phyloP scores from a whole-genome alignment of 2,888 invertebrate genomes.

The Lasius fuliginosus region DNA sequence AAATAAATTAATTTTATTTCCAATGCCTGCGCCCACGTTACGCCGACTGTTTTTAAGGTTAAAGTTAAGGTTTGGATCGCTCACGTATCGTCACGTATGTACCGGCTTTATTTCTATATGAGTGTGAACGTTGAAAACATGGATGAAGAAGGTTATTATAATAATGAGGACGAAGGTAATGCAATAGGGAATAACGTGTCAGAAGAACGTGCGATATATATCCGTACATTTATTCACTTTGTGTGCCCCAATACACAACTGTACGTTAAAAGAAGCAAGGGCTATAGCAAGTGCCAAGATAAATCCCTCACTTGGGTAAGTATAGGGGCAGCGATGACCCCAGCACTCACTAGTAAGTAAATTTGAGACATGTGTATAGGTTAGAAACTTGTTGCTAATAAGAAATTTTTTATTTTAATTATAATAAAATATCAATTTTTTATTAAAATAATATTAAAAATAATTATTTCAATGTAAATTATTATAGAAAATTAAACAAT shows the following conservation, averaged over 20 bases:
- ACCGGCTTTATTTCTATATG: no score
- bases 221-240: not conserved
- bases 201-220: conserved; percentile 7
- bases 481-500: no score
- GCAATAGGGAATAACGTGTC: not conserved
- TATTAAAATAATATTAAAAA: no score
- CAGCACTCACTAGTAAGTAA: conserved; percentile 7
- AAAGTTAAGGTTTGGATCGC: no score
- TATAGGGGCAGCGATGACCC: not conserved
- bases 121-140: not conserved
- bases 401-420: not conserved
- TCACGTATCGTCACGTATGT: no score
- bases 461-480: no score
- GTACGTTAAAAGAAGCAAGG: not conserved
- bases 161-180: not conserved
- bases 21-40: not conserved
- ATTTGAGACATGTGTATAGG: not conserved
- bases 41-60: not conserved
- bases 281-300: not conserved
- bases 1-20: conserved; percentile 4
- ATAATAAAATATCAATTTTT: not conserved
- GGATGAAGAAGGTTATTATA: not conserved
- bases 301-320: not conserved
- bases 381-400: conserved; percentile 12
- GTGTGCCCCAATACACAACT: conserved; percentile 14